Evolutionary conservation across 2,888 invertebrate species (phyloP), one percentile per base, ranked within the genome.

Genomic region (Lasioglossum marginatum): DNA sequence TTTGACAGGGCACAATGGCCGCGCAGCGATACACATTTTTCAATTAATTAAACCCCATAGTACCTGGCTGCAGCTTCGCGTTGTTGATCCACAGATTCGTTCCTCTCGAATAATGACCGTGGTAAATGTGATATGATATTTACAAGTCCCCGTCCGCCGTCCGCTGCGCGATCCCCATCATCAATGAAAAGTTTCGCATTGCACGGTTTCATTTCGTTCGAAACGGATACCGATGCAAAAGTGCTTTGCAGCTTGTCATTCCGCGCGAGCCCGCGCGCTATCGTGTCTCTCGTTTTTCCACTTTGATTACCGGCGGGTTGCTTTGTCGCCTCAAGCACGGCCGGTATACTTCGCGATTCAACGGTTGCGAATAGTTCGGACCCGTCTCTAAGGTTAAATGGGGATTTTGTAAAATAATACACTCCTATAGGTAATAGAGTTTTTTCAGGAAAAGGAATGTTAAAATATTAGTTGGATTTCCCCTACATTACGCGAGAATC

Each of bases 31-130:
- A 60, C 74, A 45, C 75, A 63, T 83, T 80, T 76, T 57, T 81
- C 43, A 43, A 72, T 81, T 71, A 77, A 57, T 83, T 73, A 73
- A 80, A 83, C 45, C 27, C 12, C 60, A n/a, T 52, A 66, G 37
- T 45, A 34, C 2, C n/a, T 68, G 0, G 0, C 57, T 14, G 14
- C 68, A 10, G 60, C 57, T 45, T 68, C 34, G 37, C 23, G n/a
- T 43, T 6, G 40, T 68, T 48, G 52, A 66, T 68, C 40, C 48
- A 10, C 0, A n/a, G 40, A 37, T 73, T 16, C 52, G 31, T 79
- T 48, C 8, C 31, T 16, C 6, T 37, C 31, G 40, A 34, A 37
- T 81, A 68, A 73, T 78, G 78, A 78, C 43, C 34, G 34, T 10
- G 19, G 45, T 40, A 60, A 48, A 48, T 16, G 52, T 34, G 34